Conservation (phyloP, 2,113 vertebrate genomes). For the Montifringilla adamsi region DNA sequence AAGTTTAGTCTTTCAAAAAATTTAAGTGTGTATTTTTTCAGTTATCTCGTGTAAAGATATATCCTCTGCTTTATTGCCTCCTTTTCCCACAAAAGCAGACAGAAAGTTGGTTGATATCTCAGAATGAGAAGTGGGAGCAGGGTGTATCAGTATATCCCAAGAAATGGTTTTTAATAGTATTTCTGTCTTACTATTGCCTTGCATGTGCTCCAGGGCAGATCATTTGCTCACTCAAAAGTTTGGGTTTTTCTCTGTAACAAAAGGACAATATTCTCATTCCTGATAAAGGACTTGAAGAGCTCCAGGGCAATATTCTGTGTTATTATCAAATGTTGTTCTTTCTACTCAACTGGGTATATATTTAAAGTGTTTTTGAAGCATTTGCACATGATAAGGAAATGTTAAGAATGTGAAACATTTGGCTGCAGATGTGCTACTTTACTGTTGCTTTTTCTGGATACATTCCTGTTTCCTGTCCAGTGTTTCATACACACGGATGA, state of each 20-base stretch:
- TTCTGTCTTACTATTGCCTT: background rate
- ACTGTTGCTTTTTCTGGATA: background rate
- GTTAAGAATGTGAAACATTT: background rate
- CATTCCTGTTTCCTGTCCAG: background rate
- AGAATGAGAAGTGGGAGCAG: background rate
- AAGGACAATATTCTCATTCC: background rate
- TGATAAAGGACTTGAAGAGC: background rate
- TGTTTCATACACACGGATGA: background rate
- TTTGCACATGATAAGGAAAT: slow-evolving; percentile 2
- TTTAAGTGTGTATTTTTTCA: background rate
- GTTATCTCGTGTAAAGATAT: background rate
- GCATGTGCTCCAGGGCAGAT: background rate
- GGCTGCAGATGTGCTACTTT: background rate
- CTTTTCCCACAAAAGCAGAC: background rate
- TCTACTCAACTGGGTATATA: background rate
- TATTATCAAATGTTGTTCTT: slow-evolving; percentile 1
- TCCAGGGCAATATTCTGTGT: background rate
- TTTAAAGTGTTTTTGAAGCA: background rate
- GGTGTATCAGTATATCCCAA: background rate
- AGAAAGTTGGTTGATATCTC: background rate
- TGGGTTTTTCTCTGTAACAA: background rate
- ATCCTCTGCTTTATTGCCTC: background rate
- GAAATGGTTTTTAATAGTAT: background rate
- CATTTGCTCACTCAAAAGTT: background rate
- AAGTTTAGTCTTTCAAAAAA: background rate